These are phyloP conservation scores for Ecdyonurus torrentis DNA, from an alignment of 2,888 invertebrate genomes.

Conservation along the genomic window DNA sequence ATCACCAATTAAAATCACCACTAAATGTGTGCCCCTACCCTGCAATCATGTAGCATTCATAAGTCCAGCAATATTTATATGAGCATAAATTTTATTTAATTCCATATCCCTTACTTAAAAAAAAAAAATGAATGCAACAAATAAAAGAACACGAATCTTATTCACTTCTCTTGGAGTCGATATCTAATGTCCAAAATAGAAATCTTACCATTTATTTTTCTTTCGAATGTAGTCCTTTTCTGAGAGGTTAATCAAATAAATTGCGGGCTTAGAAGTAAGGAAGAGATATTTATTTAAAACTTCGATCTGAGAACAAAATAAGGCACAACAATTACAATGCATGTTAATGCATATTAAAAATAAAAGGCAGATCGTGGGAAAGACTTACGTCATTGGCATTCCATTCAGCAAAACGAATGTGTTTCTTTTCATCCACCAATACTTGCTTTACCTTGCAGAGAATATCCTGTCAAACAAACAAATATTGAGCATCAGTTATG, in stretches of 20 bases:
- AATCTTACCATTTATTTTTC: constrained; percentile 88
- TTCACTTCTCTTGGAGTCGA: no score
- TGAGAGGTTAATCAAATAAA: constrained; percentile 92
- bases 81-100: neutral
- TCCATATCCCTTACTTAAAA: neutral
- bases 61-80: neutral
- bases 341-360: constrained; percentile 64
- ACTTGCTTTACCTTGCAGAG: constrained; percentile 68
- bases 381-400: constrained; percentile 71
- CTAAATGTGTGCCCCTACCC: no score
- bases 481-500: no score
- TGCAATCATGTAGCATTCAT: neutral
- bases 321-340: neutral
- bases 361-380: constrained; percentile 8
- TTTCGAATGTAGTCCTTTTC: constrained; percentile 97
- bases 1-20: no score
- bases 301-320: constrained; percentile 59
- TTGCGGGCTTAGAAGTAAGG: constrained; percentile 91
- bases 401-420: constrained; percentile 88
- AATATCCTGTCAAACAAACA: constrained; percentile 54
- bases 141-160: no score
- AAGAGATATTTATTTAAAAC: constrained; percentile 90
- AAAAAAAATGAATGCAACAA: neutral
- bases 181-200: no score
- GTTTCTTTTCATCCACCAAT: constrained; percentile 76